These are phyloP conservation scores for Brevimyrus niger DNA, from an alignment of 2,113 vertebrate species.

Conservation along the genomic window DNA sequence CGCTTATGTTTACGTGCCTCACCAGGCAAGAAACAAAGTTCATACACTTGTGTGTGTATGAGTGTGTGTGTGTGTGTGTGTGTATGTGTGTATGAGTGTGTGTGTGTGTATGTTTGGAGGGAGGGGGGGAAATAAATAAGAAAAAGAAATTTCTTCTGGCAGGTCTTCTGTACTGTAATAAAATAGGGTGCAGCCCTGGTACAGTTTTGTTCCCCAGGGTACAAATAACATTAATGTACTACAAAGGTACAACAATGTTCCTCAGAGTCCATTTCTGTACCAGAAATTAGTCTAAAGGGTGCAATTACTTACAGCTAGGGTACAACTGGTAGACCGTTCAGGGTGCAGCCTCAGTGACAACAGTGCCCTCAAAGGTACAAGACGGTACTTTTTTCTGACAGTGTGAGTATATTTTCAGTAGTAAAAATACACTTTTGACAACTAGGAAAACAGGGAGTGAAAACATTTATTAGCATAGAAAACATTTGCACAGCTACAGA, in stretches of 20 bases:
- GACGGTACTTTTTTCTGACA: background rate
- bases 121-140: background rate
- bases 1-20: background rate
- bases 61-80: background rate
- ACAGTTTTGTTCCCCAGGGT: background rate
- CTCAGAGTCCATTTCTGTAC: background rate
- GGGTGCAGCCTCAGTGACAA: background rate
- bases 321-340: background rate
- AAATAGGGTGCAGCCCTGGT: background rate
- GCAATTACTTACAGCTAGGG: background rate
- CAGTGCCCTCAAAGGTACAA: background rate
- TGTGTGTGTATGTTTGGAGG: too few species aligned
- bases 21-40: background rate
- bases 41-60: background rate
- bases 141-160: background rate
- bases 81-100: background rate
- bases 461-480: background rate
- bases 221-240: too few species aligned
- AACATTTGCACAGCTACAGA: background rate
- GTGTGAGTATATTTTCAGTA: background rate
- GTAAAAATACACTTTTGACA: background rate
- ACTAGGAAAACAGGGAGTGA: background rate
- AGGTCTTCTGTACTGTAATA: background rate
- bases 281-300: background rate
- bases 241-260: too few species aligned